Evolutionary conservation across 2,888 invertebrate genomes (phyloP), one percentile per base, ranked within the genome.

Genomic region (Harpalus rubripes): DNA sequence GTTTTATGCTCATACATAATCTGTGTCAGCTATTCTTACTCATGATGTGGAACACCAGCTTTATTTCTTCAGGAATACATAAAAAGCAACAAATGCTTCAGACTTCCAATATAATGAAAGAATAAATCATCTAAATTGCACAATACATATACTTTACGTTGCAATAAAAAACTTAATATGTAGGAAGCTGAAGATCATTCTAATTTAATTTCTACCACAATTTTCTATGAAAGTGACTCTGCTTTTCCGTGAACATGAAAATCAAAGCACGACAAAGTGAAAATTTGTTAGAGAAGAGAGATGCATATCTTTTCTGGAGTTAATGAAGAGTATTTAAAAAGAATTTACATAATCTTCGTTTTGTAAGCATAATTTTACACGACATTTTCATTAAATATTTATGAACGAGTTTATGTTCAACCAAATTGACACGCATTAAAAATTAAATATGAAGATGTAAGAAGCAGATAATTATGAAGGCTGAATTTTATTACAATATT

Each of bases 121-220:
- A 15, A 68, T 68, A 68, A 26, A 68, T 68, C 68, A 68, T 12
- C 39, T 15, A 16, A 8, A 32, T 39, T 39, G 68, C 41, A 39
- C 12, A 68, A 41, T 68, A 41, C n/a, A n/a, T n/a, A 26, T 26
- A 68, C 7, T 68, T 68, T 68, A 68, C 15, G 68, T 3, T 26
- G 26, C 26, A 68, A 68, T 68, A 68, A 68, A 68, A 59, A 68
- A 68, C 32, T 68, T 68, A 39, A 68, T 68, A 68, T 68, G 68
- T 8, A 41, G n/a, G 32, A 12, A 39, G 32, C 32, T 4, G 5
- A 32, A 32, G 32, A 32, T 32, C 63, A 63, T 15, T 68, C 10
- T 68, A 68, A 68, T 41, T 39, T 68, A 68, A 68, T 68, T 41
- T 68, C 68, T 68, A 41, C 5, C 32, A 4, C 26, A 65, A 22